These are phyloP conservation scores for Drosophila tani DNA, from an alignment of 1,140 invertebrate genomes.

Conservation along the genomic window DNA sequence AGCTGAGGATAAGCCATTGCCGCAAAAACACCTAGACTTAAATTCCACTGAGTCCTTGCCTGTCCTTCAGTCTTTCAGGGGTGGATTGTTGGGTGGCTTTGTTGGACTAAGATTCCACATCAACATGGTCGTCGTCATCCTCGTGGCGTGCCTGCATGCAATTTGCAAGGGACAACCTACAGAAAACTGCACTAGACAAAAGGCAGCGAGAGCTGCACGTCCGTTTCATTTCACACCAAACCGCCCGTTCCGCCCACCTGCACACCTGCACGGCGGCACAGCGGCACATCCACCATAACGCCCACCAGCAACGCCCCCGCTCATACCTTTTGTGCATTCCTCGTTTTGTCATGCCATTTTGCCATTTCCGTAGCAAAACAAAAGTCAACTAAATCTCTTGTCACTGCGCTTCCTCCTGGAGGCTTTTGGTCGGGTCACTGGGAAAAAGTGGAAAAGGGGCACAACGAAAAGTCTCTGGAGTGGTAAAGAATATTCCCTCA, in stretches of 20 bases:
- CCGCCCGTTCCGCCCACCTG: background rate
- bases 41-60: conserved; percentile 36
- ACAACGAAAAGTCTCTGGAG: conserved; percentile 24
- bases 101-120: conserved; percentile 37
- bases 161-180: conserved; percentile 49
- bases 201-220: conserved; percentile 45
- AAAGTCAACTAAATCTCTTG: conserved; percentile 69
- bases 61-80: conserved; percentile 13
- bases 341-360: conserved; percentile 68
- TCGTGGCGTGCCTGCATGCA: conserved; percentile 60
- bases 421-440: conserved; percentile 51
- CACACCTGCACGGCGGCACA: conserved; percentile 4
- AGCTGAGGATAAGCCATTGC: conserved; percentile 38
- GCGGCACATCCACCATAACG: background rate
- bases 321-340: conserved; percentile 56
- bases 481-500: conserved; percentile 24
- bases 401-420: conserved; percentile 51
- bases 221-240: conserved; percentile 37
- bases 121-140: conserved; percentile 50
- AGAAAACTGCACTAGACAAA: conserved; percentile 53
- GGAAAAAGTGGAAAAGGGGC: conserved; percentile 7
- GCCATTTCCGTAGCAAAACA: conserved; percentile 64
- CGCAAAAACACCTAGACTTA: conserved; percentile 37
- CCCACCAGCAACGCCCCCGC: conserved; percentile 14
- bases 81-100: background rate